phyloP scores from a whole-genome alignment of 2,888 invertebrate species.

The Patella pellucida region DNA sequence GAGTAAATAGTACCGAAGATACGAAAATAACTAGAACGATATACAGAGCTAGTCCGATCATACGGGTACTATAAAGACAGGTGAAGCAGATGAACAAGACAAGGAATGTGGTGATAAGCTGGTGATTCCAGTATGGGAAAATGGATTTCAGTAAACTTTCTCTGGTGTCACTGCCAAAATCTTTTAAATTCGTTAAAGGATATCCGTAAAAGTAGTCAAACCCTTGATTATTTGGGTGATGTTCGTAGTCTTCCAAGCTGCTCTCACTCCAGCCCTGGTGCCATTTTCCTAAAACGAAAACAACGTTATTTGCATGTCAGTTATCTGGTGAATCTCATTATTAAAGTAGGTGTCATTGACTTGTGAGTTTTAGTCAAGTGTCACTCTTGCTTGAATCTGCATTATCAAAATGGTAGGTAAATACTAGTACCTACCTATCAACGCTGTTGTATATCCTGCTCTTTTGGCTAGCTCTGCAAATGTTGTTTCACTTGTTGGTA shows the following conservation, averaged over 20 bases:
- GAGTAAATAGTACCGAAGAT: slow-evolving; percentile 26
- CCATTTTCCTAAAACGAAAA: slow-evolving; percentile 72
- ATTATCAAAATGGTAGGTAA: too few relatives aligned
- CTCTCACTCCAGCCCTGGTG: slow-evolving; percentile 71
- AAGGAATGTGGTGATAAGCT: slow-evolving; percentile 29
- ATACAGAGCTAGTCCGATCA: slow-evolving; percentile 24
- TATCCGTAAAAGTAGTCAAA: slow-evolving; percentile 72
- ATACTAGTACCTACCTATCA: slow-evolving; percentile 68
- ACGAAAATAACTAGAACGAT: slow-evolving; percentile 17
- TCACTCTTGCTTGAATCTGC: too few relatives aligned
- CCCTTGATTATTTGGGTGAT: slow-evolving; percentile 70
- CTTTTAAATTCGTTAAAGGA: slow-evolving; percentile 69
- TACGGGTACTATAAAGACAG: slow-evolving; percentile 30
- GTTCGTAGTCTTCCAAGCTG: slow-evolving; percentile 55
- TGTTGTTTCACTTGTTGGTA: slow-evolving; percentile 72
- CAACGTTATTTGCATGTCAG: too few relatives aligned
- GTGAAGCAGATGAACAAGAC: slow-evolving; percentile 32
- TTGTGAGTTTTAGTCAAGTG: too few relatives aligned
- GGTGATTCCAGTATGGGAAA: slow-evolving; percentile 36
- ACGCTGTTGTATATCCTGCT: slow-evolving; percentile 71
- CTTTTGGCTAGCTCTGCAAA: slow-evolving; percentile 71
- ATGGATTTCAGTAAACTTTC: slow-evolving; percentile 33
- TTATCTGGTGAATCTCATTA: too few relatives aligned
- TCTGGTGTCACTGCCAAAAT: slow-evolving; percentile 43
- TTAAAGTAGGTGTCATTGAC: too few relatives aligned